Evolutionary conservation across 2,113 vertebrate genomes (phyloP), one percentile per base, ranked within the genome.

Genomic region (Arothron firmamentum): DNA sequence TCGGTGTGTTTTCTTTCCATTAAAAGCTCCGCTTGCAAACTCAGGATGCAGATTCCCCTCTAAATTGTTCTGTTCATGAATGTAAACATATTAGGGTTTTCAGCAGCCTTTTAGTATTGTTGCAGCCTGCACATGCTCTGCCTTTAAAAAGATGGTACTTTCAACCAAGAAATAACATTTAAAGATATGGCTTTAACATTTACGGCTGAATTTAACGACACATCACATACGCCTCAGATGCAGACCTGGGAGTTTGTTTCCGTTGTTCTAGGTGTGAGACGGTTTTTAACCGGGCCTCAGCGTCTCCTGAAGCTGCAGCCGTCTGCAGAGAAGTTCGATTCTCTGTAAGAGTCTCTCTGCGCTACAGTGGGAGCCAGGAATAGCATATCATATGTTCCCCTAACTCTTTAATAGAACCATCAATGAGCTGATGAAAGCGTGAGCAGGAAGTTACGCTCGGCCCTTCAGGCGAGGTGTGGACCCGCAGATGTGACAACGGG

Each of bases 401-500:
- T 49, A 45, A 58, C 45, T 58, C 59, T 63, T 59, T n/a, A 11
- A 31, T 19, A 1, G 2, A 31, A 34, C 42, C 60, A 73, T 81
- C 58, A 72, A 47, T 15, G 55, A 59, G 64, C 53, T 56, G 59
- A 62, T 58, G 53, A 75, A 71, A 52, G 48, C 52, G 23, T 46
- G 52, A 75, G 52, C 74, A 68, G 62, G 72, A 78, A 45, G 45
- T 59, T 61, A 70, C n/a, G 64, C 41, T 62, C 52, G 45, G 16
- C 67, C 70, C 77, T 65, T 48, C 34, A 47, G 77, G 80, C 63
- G 10, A 80, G 5, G n/a, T 45, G 43, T n/a, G 55, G 43, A 43
- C 25, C 38, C 21, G 41, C 6, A 6, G 65, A 52, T 54, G 52
- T 59, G 45, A 59, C 61, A 57, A 48, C 62, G 47, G 53, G 56